Conservation (phyloP, 2,797 vertebrate genomes). For the Clamator glandarius region DNA sequence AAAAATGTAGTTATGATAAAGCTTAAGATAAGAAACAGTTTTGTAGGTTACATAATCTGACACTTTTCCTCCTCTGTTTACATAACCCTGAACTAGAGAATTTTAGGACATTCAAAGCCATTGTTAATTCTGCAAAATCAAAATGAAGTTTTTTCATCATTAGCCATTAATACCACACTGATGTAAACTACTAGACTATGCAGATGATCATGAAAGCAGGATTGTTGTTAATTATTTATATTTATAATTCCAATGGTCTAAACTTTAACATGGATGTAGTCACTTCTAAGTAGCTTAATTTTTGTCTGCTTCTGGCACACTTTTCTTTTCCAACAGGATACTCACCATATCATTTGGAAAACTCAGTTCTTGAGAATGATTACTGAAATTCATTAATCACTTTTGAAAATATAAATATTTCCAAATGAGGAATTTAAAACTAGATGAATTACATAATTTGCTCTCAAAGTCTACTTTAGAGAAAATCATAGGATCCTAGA, state of each 20-base stretch:
- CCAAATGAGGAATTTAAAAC: background rate
- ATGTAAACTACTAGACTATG: background rate
- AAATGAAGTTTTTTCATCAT: background rate
- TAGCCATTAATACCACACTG: background rate
- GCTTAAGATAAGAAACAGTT: background rate
- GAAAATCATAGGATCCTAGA: no score
- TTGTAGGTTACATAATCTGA: background rate
- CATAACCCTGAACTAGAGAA: background rate
- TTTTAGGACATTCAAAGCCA: background rate
- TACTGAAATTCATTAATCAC: background rate
- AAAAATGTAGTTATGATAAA: background rate
- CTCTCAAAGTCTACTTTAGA: background rate
- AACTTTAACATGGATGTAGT: background rate
- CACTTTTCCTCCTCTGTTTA: background rate
- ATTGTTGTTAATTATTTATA: background rate
- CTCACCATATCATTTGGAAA: background rate
- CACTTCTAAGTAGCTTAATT: background rate
- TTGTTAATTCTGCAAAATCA: background rate
- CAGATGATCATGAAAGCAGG: background rate
- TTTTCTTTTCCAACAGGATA: background rate
- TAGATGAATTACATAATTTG: background rate
- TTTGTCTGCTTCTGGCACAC: background rate
- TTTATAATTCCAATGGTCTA: background rate
- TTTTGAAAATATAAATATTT: background rate
- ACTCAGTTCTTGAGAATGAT: background rate